Conservation (phyloP, 2,888 invertebrate genomes). For the Homarus gammarus region DNA sequence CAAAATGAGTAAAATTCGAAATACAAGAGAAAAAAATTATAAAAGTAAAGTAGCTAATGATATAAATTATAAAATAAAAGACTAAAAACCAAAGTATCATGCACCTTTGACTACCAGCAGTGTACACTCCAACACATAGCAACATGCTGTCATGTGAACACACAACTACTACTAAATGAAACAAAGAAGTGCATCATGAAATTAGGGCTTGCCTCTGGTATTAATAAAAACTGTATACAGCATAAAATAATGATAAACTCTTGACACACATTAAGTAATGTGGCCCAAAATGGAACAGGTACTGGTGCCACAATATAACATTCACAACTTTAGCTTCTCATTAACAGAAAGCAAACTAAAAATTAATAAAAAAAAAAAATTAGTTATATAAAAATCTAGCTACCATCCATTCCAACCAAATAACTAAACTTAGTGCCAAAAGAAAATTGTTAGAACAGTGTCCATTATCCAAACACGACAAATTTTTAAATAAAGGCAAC, state of each 20-base stretch:
- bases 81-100: constrained; percentile 40
- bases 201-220: background rate
- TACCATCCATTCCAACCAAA: constrained; percentile 25
- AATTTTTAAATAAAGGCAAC: background rate
- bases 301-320: background rate
- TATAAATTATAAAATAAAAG: constrained; percentile 56
- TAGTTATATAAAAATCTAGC: background rate
- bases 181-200: background rate
- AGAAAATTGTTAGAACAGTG: background rate
- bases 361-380: background rate
- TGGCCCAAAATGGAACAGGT: background rate
- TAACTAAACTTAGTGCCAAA: background rate
- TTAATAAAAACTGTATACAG: background rate
- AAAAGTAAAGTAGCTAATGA: constrained; percentile 18
- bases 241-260: constrained; percentile 6
- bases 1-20: constrained; percentile 53
- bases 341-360: constrained; percentile 8
- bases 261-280: background rate
- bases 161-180: background rate
- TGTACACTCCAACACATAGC: constrained; percentile 33
- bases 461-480: background rate
- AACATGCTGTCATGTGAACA: constrained; percentile 44
- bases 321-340: background rate
- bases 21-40: constrained; percentile 30
- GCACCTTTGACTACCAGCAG: constrained; percentile 33